Evolutionary conservation across 2,113 vertebrate species (phyloP), one percentile per base, ranked within the genome.

Genomic region (Percina caprodes): DNA sequence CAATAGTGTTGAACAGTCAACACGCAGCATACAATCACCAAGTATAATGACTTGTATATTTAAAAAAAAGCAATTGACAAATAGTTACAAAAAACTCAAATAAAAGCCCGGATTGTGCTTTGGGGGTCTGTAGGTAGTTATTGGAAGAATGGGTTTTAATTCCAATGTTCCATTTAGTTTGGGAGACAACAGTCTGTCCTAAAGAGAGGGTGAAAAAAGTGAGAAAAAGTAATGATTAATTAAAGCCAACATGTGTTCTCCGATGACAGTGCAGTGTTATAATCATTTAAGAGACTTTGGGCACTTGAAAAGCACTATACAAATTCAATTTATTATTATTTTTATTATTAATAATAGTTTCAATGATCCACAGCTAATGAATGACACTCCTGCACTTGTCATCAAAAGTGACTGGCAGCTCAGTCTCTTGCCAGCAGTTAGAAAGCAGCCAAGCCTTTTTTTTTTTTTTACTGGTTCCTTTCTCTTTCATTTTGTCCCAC

Each of bases 321-420:
- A 30, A 30, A 30, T 30, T 30, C 2, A 30, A 30, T 30, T 30
- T 30, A 30, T 30, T 30, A 30, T 30, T 30, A 30, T 30, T 30
- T 3, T 30, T 30, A 30, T 30, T 30, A n/a, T n/a, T n/a, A n/a
- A n/a, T n/a, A 30, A 30, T 30, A 30, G 3, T 83, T 55, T 68
- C 74, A 79, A 65, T 90, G 80, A 80, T 76, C 74, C 74, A 55
- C 33, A 24, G 68, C 76, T 73, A 88, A 86, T 81, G 78, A 82
- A 91, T 63, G 75, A 66, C 18, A 35, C 55, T 85, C n/a, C n/a
- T n/a, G n/a, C n/a, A 90, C 62, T 83, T 45, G 39, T 80, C 83
- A 62, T 75, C 54, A 73, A 11, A 69, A 70, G 79, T 85, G 79
- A 81, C 77, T 79, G 69, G 77, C 39, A 82, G 83, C 48, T 1